Evolutionary conservation across 2,797 vertebrate species (phyloP).

Genomic region (Channa striata): DNA sequence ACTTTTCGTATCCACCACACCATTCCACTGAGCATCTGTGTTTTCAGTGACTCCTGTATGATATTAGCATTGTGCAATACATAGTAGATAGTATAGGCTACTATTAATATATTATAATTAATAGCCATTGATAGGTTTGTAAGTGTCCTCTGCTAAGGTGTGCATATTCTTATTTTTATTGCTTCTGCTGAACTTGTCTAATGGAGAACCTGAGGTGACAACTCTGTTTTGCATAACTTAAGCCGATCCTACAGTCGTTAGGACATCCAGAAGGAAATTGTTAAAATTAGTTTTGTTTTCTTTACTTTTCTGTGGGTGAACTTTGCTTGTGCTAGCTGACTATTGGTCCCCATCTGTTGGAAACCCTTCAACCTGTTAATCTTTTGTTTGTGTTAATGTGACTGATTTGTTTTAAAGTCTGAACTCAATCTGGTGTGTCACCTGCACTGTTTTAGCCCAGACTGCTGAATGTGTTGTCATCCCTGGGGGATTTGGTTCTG

Average conservation of each 20-base stretch:
- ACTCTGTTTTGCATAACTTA: slow-evolving; percentile 44
- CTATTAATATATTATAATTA: too few relatives aligned
- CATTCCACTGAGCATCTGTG: slow-evolving; percentile 14
- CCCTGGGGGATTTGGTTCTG: slow-evolving; percentile 25
- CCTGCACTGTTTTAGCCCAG: slow-evolving; percentile 10
- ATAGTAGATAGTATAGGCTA: too few relatives aligned
- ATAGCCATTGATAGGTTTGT: too few relatives aligned
- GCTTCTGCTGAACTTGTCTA: slow-evolving; percentile 41
- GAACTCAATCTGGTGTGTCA: slow-evolving; percentile 11
- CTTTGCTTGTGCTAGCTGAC: slow-evolving; percentile 24
- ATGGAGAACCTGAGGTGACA: slow-evolving; percentile 52
- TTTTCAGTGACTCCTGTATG: slow-evolving; percentile 35
- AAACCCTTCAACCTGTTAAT: slow-evolving; percentile 28
- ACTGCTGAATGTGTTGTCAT: slow-evolving; percentile 26
- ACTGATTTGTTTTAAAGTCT: slow-evolving; percentile 57
- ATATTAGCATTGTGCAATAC: slow-evolving; percentile 25
- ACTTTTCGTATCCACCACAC: background rate
- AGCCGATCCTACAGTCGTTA: background rate
- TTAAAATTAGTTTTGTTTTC: slow-evolving; percentile 22
- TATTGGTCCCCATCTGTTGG: slow-evolving; percentile 28
- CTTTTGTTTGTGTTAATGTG: slow-evolving; percentile 45
- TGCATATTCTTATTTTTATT: slow-evolving; percentile 61
- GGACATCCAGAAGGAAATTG: slow-evolving; percentile 36
- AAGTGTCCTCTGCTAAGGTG: slow-evolving; percentile 18
- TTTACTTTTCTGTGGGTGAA: slow-evolving; percentile 24